Evolutionary conservation across 2,113 vertebrate species (phyloP), one percentile per base, ranked within the genome.

Genomic region (Etia nguti): DNA sequence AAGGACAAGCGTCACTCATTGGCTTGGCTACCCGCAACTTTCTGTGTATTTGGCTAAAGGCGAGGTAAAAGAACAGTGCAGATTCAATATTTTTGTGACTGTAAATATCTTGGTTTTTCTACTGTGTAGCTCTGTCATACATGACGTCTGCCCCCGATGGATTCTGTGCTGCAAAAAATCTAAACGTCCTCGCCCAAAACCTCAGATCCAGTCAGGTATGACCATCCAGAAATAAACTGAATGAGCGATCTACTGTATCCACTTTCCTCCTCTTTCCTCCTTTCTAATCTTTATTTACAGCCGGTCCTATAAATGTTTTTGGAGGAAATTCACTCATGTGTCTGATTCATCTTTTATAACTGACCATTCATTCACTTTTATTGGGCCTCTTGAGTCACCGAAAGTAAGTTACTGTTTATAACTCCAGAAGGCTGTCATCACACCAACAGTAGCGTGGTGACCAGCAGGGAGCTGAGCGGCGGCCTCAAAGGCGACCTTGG

Each of bases 111-210:
- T 12, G 89, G 79, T 80, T 36, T 86, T 22, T 92, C n/a, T 79
- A 81, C 59, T 54, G 2, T 77, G 12, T 43, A 97, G 96, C 94
- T 18, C 84, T 90, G 6, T 84, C 93, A 18, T 88, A 85, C 4
- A 60, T 70, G 84, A 87, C 52, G 57, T 82, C 62, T 3, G 13
- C 56, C 29, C 62, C 18, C 29, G 88, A 41, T 85, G 93, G 90
- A 36, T 96, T 96, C 88, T 97, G 96, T 87, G 94, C 92, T 62
- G 68, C 93, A 4, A 88, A 95, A 24, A 84, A 56, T 65, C 86
- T 97, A 15, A 87, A 92, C 20, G 6, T 59, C 57, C 83, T 96
- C 18, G 34, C 91, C 83, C 90, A 94, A 84, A 92, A 43, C 81
- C 83, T 94, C 68, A 43, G 57, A 83, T 77, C 56, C 34, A 54